A percentile compares a stretch with the other conserved stretches of the same genome.
These are phyloP conservation scores for Erethizon dorsatum DNA, from an alignment of 2,797 vertebrate genomes.

Conservation along the genomic window DNA sequence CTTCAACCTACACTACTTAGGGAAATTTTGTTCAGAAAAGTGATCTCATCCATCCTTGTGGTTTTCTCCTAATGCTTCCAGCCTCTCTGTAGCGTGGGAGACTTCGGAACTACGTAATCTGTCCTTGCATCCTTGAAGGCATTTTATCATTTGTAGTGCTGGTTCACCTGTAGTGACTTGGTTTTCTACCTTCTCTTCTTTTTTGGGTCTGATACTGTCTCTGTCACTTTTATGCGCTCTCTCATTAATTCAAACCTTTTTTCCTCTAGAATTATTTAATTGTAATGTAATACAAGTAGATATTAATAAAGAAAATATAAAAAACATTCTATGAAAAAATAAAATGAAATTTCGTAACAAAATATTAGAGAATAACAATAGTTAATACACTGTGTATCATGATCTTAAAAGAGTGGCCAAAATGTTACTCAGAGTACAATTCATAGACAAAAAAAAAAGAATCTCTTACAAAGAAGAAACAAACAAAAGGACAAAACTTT, in stretches of 20 bases:
- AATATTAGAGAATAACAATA: neutral
- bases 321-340: neutral
- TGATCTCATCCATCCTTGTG: neutral
- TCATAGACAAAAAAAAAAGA: neutral
- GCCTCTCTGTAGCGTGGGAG: neutral
- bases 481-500: neutral
- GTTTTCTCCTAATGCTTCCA: neutral
- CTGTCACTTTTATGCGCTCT: neutral
- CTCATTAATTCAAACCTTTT: neutral
- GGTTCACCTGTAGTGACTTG: neutral
- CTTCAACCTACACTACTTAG: neutral
- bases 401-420: neutral
- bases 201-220: neutral
- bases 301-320: neutral
- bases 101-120: neutral
- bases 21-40: neutral
- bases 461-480: neutral
- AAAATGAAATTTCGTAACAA: neutral
- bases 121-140: neutral
- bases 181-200: neutral
- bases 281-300: neutral
- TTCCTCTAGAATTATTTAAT: neutral
- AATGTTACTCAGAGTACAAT: neutral
- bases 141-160: neutral
- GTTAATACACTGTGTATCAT: neutral